Evolutionary conservation across 2,113 vertebrate species (phyloP), one percentile per base, ranked within the genome.

Genomic region (Nycticryphes semicollaris): DNA sequence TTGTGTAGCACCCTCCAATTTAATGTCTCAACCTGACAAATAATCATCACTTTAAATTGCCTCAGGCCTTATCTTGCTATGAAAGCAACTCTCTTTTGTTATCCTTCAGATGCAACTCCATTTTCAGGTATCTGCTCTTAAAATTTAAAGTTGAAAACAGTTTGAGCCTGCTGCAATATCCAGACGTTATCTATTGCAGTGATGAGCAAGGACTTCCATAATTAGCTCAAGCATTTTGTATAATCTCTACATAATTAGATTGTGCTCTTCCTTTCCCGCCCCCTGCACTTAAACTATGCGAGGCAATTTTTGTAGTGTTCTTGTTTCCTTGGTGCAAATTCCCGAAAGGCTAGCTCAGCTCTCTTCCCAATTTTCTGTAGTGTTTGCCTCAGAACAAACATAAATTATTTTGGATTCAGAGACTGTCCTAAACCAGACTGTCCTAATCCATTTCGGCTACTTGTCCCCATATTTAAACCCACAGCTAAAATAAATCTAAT

Each of bases 321-420:
- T 23, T 39, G 31, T 22, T 69, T 15, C 21, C 47, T 47, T 43
- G 39, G 43, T 63, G 31, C 6, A 22, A 4, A 66, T 60, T 64
- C 35, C 39, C 39, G 45, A 56, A 20, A 64, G 39, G 10, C 45
- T 57, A 56, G 19, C 14, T 27, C 30, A 72, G 30, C 4, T 12
- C 41, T 63, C 10, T 24, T 43, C 37, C 50, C 57, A 63, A 2
- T 59, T 72, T 63, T 17, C 63, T 70, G 35, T 22, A 56, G 19
- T 0, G 19, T 51, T 90, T 78, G 59, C 60, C 33, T 74, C 63
- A 82, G 50, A 56, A 28, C 9, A 11, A 22, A 1, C 0, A 0
- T 1, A 12, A 31, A 4, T 30, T 43, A 35, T 22, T 28, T 50
- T 66, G 35, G 15, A 21, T 66, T 81, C 39, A 43, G 33, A 59